Percentiles rank a stretch among this genome's conserved stretches.
These are phyloP conservation scores for Monochamus saltuarius DNA, from an alignment of 1,140 invertebrate genomes.

Conservation along the genomic window DNA sequence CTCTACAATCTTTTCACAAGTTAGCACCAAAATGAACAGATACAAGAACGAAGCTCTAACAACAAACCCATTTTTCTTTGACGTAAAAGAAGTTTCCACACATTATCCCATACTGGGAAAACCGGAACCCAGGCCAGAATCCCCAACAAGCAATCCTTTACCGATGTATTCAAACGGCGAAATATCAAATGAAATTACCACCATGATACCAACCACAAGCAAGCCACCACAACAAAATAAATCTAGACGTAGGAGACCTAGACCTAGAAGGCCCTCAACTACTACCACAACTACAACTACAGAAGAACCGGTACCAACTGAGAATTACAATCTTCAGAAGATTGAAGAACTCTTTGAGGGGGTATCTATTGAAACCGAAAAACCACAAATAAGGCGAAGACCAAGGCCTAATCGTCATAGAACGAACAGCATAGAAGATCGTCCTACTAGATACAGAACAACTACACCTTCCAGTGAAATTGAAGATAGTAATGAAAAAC, in stretches of 20 bases:
- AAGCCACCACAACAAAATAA: slow-evolving; percentile 28
- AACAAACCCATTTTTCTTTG: slow-evolving; percentile 40
- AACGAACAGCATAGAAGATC: slow-evolving; percentile 6
- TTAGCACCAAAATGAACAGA: slow-evolving; percentile 36
- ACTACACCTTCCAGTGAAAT: slow-evolving; percentile 14
- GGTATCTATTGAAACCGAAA: slow-evolving; percentile 29
- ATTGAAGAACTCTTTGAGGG: slow-evolving; percentile 21
- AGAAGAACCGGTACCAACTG: slow-evolving; percentile 32
- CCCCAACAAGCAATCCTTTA: slow-evolving; percentile 16
- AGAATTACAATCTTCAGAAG: slow-evolving; percentile 36
- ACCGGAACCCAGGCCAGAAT: slow-evolving; percentile 5
- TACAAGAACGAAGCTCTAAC: slow-evolving; percentile 24
- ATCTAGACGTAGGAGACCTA: slow-evolving; percentile 29
- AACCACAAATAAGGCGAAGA: slow-evolving; percentile 31
- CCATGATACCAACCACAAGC: slow-evolving; percentile 10
- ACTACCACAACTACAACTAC: slow-evolving; percentile 38
- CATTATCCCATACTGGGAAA: slow-evolving; percentile 48
- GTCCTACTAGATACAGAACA: slow-evolving; percentile 20
- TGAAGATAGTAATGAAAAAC: slow-evolving; percentile 5
- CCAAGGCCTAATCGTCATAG: slow-evolving; percentile 19
- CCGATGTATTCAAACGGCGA: slow-evolving; percentile 24
- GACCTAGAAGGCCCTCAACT: slow-evolving; percentile 36
- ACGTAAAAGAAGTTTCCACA: slow-evolving; percentile 50
- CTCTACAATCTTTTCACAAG: slow-evolving; percentile 44
- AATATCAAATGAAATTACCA: slow-evolving; percentile 42